phyloP scores from a whole-genome alignment of 1,140 invertebrate genomes.

The Elysia chlorotica region DNA sequence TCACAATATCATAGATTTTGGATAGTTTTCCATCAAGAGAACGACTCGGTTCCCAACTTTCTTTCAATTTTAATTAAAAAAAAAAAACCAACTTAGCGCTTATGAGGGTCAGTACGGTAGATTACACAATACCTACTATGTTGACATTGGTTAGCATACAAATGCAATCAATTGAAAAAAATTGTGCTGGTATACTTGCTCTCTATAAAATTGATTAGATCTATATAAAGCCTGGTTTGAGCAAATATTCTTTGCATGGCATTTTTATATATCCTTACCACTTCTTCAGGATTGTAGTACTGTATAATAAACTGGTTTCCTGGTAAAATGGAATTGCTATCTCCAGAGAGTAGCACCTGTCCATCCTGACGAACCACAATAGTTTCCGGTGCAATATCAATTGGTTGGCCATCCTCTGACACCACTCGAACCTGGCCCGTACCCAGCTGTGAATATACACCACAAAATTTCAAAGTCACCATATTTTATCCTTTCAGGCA shows the following conservation, averaged over 20 bases:
- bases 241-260: background rate
- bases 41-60: too few relatives aligned
- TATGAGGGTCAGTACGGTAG: background rate
- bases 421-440: constrained; percentile 45
- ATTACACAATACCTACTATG: background rate
- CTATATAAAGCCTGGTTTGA: too few relatives aligned
- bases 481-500: too few relatives aligned
- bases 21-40: too few relatives aligned
- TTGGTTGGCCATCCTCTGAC: constrained; percentile 46
- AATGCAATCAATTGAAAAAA: too few relatives aligned
- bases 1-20: too few relatives aligned
- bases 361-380: constrained; percentile 55
- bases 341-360: constrained; percentile 45
- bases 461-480: too few relatives aligned
- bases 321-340: constrained; percentile 20
- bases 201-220: too few relatives aligned
- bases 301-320: constrained; percentile 50
- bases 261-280: background rate
- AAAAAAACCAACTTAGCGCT: background rate
- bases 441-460: too few relatives aligned
- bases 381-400: constrained; percentile 50
- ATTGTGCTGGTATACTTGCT: too few relatives aligned
- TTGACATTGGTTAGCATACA: too few relatives aligned
- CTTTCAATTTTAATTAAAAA: too few relatives aligned
- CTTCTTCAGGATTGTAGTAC: constrained; percentile 38